Evolutionary conservation across 2,113 vertebrate genomes (phyloP).

Genomic region (Platycercus adscitus): DNA sequence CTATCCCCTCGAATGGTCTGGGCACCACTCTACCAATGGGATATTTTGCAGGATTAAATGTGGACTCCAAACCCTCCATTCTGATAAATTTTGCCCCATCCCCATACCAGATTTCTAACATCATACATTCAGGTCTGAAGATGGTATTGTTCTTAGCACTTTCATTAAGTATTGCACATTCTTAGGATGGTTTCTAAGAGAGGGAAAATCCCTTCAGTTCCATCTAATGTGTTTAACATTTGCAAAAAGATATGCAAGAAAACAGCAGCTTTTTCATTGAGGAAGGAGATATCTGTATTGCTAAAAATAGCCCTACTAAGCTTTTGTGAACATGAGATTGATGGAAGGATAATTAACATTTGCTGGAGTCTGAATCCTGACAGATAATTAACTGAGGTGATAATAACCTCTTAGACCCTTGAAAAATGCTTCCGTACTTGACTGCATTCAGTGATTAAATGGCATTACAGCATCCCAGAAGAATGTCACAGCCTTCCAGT

Average conservation of each 20-base stretch:
- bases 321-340: not conserved
- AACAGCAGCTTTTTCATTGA: not conserved
- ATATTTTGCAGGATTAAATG: not conserved
- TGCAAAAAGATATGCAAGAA: not conserved
- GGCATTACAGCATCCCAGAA: conserved; percentile 21
- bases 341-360: conserved; percentile 22
- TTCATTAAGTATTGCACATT: not conserved
- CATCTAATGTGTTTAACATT: not conserved
- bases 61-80: not conserved
- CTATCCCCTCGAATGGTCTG: not conserved
- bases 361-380: not conserved
- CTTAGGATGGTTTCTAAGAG: not conserved
- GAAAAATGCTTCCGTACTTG: not conserved
- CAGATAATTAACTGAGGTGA: conserved; percentile 51
- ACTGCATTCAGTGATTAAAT: not conserved
- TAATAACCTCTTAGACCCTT: conserved; percentile 11
- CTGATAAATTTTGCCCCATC: not conserved
- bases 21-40: not conserved
- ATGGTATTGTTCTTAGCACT: not conserved
- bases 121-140: not conserved
- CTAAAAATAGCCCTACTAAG: conserved; percentile 8
- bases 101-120: not conserved
- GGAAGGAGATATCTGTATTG: not conserved
- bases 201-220: not conserved
- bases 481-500: not conserved